Percentiles rank a stretch among this genome's conserved stretches.
phyloP scores from a whole-genome alignment of 92 coral and sea anemone species.

The Isaurus tuberculatus region DNA sequence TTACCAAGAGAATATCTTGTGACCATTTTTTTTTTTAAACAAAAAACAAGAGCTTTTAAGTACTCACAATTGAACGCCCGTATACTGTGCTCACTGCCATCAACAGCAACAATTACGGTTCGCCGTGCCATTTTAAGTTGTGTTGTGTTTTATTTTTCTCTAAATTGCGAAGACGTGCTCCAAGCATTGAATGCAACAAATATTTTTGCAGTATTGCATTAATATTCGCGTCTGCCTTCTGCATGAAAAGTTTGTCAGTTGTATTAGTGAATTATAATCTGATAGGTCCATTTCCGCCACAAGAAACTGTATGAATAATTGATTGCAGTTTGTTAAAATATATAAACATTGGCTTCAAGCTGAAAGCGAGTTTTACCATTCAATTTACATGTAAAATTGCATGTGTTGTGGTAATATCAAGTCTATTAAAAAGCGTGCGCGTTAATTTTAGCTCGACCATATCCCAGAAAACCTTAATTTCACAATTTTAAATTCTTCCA shows the following conservation, averaged over 20 bases:
- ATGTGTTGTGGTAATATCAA: not conserved
- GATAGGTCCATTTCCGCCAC: conserved; percentile 21
- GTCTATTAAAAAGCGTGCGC: no score
- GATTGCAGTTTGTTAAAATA: not conserved
- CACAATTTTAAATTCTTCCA: no score
- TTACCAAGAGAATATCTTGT: not conserved
- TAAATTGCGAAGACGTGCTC: no score
- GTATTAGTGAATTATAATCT: not conserved
- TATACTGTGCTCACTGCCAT: conserved; percentile 30
- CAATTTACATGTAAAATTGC: not conserved
- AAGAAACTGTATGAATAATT: not conserved
- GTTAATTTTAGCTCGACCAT: no score
- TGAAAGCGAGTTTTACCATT: not conserved
- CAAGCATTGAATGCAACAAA: not conserved
- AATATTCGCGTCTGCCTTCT: not conserved
- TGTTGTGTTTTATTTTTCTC: not conserved
- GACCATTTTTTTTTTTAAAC: not conserved
- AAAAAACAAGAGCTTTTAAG: not conserved
- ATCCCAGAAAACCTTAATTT: no score
- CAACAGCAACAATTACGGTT: conserved; percentile 35
- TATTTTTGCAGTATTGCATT: not conserved
- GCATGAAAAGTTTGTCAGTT: not conserved
- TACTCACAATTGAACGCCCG: conserved; percentile 38
- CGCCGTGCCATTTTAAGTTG: not conserved
- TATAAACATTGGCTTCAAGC: not conserved